Percentiles rank a stretch among this genome's conserved stretches.
Conservation (phyloP, 2,888 invertebrate genomes). For the Hydroisotoma schaefferi region DNA sequence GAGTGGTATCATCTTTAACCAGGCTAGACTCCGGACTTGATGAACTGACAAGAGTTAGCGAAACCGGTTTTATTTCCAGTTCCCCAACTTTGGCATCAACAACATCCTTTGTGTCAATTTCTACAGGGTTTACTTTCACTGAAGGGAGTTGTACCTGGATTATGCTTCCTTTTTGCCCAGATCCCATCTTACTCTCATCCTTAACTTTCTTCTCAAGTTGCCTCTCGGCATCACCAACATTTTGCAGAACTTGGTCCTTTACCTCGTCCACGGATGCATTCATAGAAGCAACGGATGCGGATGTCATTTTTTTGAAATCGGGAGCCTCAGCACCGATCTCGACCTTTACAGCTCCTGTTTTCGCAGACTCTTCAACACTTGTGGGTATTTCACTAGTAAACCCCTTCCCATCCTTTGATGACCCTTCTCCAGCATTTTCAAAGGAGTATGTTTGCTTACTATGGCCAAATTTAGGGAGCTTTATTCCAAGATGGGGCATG, state of each 20-base stretch:
- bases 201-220: not conserved
- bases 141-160: not conserved
- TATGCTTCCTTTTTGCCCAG: not conserved
- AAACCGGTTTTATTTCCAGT: not conserved
- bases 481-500: slow-evolving; percentile 38
- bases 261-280: not conserved
- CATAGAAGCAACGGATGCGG: too few relatives aligned
- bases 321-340: slow-evolving; percentile 25
- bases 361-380: slow-evolving; percentile 17
- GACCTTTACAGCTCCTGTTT: slow-evolving; percentile 18
- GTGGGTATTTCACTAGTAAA: slow-evolving; percentile 26
- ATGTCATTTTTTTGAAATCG: slow-evolving; percentile 14
- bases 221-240: too few relatives aligned
- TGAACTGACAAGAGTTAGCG: not conserved
- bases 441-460: slow-evolving; percentile 41
- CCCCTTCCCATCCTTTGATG: slow-evolving; percentile 29
- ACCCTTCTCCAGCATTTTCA: slow-evolving; percentile 29
- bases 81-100: not conserved
- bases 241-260: not conserved
- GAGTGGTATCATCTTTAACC: not conserved
- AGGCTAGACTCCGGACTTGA: not conserved
- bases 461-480: slow-evolving; percentile 40
- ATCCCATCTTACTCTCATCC: not conserved
- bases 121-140: not conserved
- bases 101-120: not conserved